Evolutionary conservation across 1,140 invertebrate genomes (phyloP), one percentile per base, ranked within the genome.

Genomic region (Brachionus koreanus): DNA sequence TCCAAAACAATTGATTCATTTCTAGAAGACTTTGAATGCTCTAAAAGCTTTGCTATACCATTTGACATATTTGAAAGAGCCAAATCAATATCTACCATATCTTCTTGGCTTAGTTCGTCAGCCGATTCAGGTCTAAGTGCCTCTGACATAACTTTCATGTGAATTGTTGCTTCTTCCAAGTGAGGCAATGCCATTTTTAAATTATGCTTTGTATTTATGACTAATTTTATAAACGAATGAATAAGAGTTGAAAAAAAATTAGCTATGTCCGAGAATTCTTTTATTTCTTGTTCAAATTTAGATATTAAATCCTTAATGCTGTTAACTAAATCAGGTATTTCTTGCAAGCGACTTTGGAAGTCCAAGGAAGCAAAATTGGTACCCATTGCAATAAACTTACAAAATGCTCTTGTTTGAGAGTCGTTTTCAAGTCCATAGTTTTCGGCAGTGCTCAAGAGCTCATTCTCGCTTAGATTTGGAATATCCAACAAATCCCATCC

Each of bases 191-290:
- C 57, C 57, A 82, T 43, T 69, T 46, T 65, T 43, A 82, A 42
- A 46, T 82, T 82, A 9, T 82, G 77, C 35, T 82, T 19, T 13
- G 77, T 82, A 49, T 82, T 65, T 7, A 82, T 65, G 1, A 82
- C 77, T 19, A 82, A 7, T 65, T 82, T 82, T 19, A 65, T 35
- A 65, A 82, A 82, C 33, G 57, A 39, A 19, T 82, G 77, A 65
- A 82, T 65, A 5, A 82, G 33, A 9, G 29, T 46, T 43, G 61
- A 35, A 65, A 82, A 82, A 16, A 35, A 63, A 46, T 46, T 82
- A 4, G 77, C 77, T 25, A 82, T 57, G 23, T 82, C 77, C 5
- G 77, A 57, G 63, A 43, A 82, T 33, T 82, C 77, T 43, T 46
- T 43, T n/a, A 82, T 65, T 69, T 82, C 77, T 82, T 65, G 9